These are phyloP conservation scores for Conchocele bisecta DNA, from an alignment of 2,888 invertebrate genomes.

Conservation along the genomic window DNA sequence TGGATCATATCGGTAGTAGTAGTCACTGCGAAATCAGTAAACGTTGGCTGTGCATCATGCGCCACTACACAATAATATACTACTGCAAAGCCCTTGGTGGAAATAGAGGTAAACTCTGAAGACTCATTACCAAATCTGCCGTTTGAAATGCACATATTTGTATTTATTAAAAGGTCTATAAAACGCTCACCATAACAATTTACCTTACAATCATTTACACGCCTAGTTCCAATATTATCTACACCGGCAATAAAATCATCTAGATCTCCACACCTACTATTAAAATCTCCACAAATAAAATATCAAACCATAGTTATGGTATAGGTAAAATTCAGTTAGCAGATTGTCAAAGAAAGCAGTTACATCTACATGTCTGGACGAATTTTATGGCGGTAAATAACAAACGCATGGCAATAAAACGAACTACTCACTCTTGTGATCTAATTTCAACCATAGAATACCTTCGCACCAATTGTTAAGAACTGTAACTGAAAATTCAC, in stretches of 20 bases:
- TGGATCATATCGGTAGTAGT: not conserved
- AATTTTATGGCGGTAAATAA: conserved; percentile 8
- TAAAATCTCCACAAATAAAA: conserved; percentile 15
- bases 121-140: not conserved
- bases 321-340: not conserved
- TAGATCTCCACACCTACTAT: not conserved
- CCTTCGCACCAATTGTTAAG: not conserved
- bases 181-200: conserved; percentile 3
- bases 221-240: conserved; percentile 1
- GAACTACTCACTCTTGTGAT: not conserved
- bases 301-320: not conserved
- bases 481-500: not conserved
- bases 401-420: conserved; percentile 10
- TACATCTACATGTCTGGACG: not conserved
- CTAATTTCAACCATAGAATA: not conserved
- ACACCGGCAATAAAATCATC: conserved; percentile 15
- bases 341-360: conserved; percentile 12
- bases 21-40: conserved; percentile 15
- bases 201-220: not conserved
- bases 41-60: conserved; percentile 13
- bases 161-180: not conserved
- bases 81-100: conserved; percentile 11
- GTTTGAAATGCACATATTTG: conserved; percentile 6
- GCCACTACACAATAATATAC: conserved; percentile 32
- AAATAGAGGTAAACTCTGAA: conserved; percentile 21